Evolutionary conservation across 2,113 vertebrate genomes (phyloP).

Genomic region (Lophura nycthemera): DNA sequence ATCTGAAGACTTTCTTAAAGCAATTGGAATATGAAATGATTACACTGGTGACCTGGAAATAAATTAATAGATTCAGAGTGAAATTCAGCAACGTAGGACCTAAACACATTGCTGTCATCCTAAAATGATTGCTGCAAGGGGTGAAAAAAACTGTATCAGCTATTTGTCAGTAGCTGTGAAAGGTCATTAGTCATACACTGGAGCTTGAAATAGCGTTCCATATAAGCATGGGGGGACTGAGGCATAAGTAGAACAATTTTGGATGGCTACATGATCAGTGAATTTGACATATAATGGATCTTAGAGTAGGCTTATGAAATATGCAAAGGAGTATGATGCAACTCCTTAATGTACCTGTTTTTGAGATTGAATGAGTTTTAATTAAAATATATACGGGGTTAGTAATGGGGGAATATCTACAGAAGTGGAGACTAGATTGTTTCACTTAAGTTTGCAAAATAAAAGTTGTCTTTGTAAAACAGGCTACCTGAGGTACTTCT

Average conservation of each 20-base stretch:
- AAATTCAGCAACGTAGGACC: neutral
- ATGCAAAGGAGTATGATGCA: neutral
- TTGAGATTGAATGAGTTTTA: neutral
- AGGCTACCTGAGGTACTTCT: neutral
- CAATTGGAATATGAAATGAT: neutral
- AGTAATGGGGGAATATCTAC: neutral
- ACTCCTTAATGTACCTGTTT: neutral
- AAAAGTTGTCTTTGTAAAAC: neutral
- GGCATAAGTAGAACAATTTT: neutral
- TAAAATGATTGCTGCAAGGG: neutral
- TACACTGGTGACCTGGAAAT: neutral
- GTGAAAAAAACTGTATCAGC: neutral
- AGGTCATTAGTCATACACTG: neutral
- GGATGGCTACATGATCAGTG: neutral
- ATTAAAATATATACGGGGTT: neutral
- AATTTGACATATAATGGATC: neutral
- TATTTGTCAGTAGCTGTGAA: neutral
- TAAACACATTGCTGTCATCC: neutral
- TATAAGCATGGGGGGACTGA: too few relatives aligned
- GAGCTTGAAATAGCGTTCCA: neutral
- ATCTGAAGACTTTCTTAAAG: neutral
- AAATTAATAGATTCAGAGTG: neutral
- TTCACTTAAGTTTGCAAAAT: neutral
- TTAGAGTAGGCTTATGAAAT: neutral
- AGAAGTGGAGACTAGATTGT: neutral